Evolutionary conservation across 2,888 invertebrate species (phyloP), one percentile per base, ranked within the genome.

Genomic region (Cataglyphis cursor): DNA sequence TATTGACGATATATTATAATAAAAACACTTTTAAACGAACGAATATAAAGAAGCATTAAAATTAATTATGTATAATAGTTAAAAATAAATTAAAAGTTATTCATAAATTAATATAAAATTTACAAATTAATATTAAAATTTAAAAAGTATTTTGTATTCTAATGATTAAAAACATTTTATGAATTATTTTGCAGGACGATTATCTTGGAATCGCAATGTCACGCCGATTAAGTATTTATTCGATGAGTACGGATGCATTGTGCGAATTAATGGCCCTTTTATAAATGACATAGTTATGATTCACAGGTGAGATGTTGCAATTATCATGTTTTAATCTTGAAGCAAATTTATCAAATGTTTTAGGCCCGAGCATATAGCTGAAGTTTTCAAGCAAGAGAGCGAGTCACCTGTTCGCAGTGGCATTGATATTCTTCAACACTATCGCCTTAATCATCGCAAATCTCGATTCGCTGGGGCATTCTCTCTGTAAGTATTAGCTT

Each of bases 391-490:
- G 1, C 96, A 96, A 93, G 97, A 97, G 90, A 96, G 96, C 0
- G 95, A 96, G 3, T 95, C 94, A 62, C 96, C 97, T 0, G 94
- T 96, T 4, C 95, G 97, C 48, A 97, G 97, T 0, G 95, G 96
- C 2, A 95, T 97, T 78, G 97, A 97, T 90, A 96, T 96, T 1
- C 94, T 97, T 68, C 96, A 97, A 87, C 96, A 96, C 88, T 97
- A 97, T 91, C 95, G 97, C n/a, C 90, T 95, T 68, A 95, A 96
- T 85, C 95, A 96, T 90, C 95, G 96, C 81, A 96, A 95, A 86
- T 95, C 95, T 86, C 94, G 95, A 72, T 95, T 95, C 72, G 95
- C 96, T 1, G 97, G 97, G 66, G 94, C 96, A 28, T 96, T 96
- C 92, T 95, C 96, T 74, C 95, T 96, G 96, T 97, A 57, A 84